Evolutionary conservation across 92 coral and sea anemone genomes (phyloP).

Genomic region (Epizoanthus stellaris): DNA sequence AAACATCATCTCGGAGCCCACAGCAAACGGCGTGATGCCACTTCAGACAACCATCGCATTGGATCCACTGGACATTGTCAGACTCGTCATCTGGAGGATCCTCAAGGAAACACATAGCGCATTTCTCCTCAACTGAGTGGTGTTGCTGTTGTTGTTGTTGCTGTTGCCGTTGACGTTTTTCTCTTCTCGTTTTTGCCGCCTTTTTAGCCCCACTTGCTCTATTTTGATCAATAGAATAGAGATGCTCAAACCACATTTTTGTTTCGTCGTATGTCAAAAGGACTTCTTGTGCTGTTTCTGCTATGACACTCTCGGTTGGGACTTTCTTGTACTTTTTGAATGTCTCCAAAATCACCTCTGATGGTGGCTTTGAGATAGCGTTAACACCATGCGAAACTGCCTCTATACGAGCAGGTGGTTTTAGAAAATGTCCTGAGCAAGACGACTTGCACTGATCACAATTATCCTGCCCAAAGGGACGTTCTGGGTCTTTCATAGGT

Average conservation of each 20-base stretch:
- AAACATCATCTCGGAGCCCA: no score
- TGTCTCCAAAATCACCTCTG: conserved; percentile 34
- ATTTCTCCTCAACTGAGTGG: no score
- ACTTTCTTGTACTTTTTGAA: conserved; percentile 38
- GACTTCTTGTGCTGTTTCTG: conserved; percentile 25
- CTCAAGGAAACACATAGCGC: no score
- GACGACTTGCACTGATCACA: conserved; percentile 7
- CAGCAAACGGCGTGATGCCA: not conserved
- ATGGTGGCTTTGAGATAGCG: conserved; percentile 35
- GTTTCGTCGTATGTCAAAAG: conserved; percentile 12
- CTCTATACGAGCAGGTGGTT: conserved; percentile 21
- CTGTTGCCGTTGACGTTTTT: not conserved
- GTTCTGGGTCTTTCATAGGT: conserved; percentile 42
- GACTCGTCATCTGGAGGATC: no score
- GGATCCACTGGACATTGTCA: no score
- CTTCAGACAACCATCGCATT: not conserved
- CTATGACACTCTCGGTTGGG: conserved; percentile 28
- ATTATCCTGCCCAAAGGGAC: conserved; percentile 27
- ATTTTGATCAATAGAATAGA: conserved; percentile 30
- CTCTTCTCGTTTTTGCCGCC: conserved; percentile 16
- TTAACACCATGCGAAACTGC: not conserved
- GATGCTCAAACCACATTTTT: conserved; percentile 42
- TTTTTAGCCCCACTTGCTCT: conserved; percentile 35
- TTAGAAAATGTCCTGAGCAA: conserved; percentile 46
- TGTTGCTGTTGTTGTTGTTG: not conserved